phyloP scores from a whole-genome alignment of 1,140 invertebrate genomes.

The Akabosia matsudoensis region DNA sequence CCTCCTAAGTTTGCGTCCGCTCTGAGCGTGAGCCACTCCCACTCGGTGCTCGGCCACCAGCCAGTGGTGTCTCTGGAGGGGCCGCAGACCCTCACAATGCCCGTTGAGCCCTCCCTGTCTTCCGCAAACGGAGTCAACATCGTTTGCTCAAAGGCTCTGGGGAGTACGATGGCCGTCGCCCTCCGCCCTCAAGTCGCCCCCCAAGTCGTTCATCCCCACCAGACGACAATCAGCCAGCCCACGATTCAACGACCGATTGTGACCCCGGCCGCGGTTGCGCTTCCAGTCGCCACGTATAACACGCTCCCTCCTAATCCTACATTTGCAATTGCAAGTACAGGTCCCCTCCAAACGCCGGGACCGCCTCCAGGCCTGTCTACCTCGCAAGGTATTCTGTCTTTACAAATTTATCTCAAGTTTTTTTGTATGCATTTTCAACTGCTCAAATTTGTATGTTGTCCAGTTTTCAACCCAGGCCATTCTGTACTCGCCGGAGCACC shows the following conservation, averaged over 20 bases:
- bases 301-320: not conserved
- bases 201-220: conserved; percentile 24
- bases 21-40: conserved; percentile 11
- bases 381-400: not conserved
- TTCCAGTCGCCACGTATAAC: conserved; percentile 30
- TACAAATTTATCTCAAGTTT: not conserved
- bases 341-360: not conserved
- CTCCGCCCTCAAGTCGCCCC: conserved; percentile 31
- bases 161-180: conserved; percentile 27
- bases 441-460: not conserved
- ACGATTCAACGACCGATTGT: not conserved
- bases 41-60: not conserved
- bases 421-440: not conserved
- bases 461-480: not conserved
- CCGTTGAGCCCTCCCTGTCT: not conserved
- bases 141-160: conserved; percentile 28
- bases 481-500: not conserved
- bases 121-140: not conserved
- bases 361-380: not conserved
- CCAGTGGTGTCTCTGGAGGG: conserved; percentile 2
- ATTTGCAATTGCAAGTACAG: conserved; percentile 20
- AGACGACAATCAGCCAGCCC: not conserved
- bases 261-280: not conserved
- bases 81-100: not conserved
- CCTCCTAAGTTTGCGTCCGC: conserved; percentile 35